Evolutionary conservation across 2,797 vertebrate genomes (phyloP).

Genomic region (Lepilemur ruficaudatus): DNA sequence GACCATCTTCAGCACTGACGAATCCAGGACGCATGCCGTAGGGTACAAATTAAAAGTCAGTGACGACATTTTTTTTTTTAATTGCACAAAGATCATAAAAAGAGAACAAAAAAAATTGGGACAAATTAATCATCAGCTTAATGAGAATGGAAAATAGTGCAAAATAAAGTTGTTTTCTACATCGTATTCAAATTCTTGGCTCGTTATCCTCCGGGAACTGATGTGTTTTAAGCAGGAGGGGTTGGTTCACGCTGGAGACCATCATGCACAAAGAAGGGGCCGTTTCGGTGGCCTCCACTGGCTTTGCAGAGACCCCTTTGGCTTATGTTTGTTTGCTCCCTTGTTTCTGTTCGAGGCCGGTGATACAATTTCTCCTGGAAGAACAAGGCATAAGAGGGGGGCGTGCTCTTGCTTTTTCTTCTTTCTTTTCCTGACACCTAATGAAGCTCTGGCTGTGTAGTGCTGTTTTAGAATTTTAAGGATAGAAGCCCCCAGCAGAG

Average conservation of each 20-base stretch:
- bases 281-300: background rate
- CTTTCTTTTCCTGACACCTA: background rate
- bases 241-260: background rate
- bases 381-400: background rate
- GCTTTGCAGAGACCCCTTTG: background rate
- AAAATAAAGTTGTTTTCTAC: constrained; percentile 46
- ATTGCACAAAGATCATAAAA: constrained; percentile 50
- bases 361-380: background rate
- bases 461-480: background rate
- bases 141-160: constrained; percentile 54
- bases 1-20: background rate
- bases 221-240: background rate
- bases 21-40: background rate
- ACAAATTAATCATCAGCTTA: constrained; percentile 65
- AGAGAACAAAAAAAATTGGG: constrained; percentile 48
- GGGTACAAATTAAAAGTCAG: constrained; percentile 58
- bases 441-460: rapidly evolving
- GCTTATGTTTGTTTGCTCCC: background rate
- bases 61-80: background rate
- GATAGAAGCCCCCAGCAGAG: background rate
- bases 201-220: background rate
- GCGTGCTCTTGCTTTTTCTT: background rate
- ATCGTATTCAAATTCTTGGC: background rate
- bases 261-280: background rate
- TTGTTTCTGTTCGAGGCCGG: background rate